Base-by-base conservation (phyloP, 2,113 vertebrate genomes). In the Paradisaea rubra region DNA sequence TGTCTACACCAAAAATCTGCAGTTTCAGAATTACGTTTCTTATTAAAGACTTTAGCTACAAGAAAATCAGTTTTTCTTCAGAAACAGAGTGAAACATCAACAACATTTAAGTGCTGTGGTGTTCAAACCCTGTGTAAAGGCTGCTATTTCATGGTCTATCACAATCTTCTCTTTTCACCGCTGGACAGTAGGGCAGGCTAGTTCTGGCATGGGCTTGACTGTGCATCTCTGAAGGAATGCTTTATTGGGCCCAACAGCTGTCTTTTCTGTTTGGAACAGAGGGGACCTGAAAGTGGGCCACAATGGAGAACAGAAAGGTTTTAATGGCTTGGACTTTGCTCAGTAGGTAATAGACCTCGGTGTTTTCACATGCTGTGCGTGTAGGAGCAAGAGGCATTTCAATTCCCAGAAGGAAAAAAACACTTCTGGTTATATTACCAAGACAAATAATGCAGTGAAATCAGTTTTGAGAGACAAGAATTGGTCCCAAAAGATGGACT, bases 341-440 rank as follows among this genome's bases (percentile, higher is more conserved):
- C 10, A 0, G 27, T 15, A 72, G 57, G 53, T 76, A 72, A 81
- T 15, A 64, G 19, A 80, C 37, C 13, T 30, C n/a, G n/a, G 2
- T 37, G n/a, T 65, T 79, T 69, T 71, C 85, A 78, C 63, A 74
- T 74, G 63, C 61, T 5, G 9, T n/a, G 73, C 64, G 87, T 91
- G 77, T 94, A 96, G 92, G 15, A 89, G 87, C 23, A 69, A 91
- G 56, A 93, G 70, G 45, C n/a, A 6, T 66, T 94, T 85, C 87
- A 93, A 84, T 96, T 94, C 97, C 92, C 93, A 91, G 83, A 74
- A 86, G 91, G 87, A 84, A 66, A 41, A 86, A 96, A 96, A 47
- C 71, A 92, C 64, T 95, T 96, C 94, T 96, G 82, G 60, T 91
- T 95, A 73, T 95, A 94, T 94, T 94, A 93, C 85, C 64, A 95